phyloP scores from a whole-genome alignment of 2,113 vertebrate genomes.

The Bubo bubo region DNA sequence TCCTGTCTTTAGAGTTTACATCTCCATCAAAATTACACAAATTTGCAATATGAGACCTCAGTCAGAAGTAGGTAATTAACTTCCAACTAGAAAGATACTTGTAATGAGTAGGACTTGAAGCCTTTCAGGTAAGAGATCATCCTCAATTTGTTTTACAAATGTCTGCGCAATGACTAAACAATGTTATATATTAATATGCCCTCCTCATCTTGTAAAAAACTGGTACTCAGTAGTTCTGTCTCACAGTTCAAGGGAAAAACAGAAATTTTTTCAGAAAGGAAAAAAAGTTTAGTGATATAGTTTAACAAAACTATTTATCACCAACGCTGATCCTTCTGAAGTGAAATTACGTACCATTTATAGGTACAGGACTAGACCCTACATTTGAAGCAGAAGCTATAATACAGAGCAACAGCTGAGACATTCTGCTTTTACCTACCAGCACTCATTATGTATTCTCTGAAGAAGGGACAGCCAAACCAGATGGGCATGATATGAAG shows the following conservation, averaged over 20 bases:
- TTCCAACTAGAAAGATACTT: background rate
- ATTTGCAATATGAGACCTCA: background rate
- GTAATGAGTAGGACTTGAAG: background rate
- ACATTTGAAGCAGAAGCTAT: background rate
- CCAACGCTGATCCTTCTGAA: background rate
- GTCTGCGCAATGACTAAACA: background rate
- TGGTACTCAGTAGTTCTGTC: background rate
- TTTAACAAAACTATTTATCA: background rate
- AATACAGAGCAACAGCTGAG: background rate
- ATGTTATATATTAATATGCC: background rate
- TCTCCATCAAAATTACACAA: background rate
- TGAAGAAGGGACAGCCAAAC: constrained; percentile 77
- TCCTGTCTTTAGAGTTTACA: background rate
- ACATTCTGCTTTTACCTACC: constrained; percentile 65
- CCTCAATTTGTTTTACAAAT: background rate
- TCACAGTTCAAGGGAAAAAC: background rate
- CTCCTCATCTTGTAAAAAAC: background rate
- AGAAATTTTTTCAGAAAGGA: background rate
- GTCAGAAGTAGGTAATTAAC: background rate
- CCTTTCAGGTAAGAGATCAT: background rate
- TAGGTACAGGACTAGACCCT: background rate
- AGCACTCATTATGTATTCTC: constrained; percentile 72
- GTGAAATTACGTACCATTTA: background rate
- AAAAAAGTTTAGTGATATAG: background rate
- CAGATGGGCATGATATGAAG: constrained; percentile 73